Evolutionary conservation across 1,140 invertebrate species (phyloP).

Genomic region (Leptinotarsa defecta): DNA sequence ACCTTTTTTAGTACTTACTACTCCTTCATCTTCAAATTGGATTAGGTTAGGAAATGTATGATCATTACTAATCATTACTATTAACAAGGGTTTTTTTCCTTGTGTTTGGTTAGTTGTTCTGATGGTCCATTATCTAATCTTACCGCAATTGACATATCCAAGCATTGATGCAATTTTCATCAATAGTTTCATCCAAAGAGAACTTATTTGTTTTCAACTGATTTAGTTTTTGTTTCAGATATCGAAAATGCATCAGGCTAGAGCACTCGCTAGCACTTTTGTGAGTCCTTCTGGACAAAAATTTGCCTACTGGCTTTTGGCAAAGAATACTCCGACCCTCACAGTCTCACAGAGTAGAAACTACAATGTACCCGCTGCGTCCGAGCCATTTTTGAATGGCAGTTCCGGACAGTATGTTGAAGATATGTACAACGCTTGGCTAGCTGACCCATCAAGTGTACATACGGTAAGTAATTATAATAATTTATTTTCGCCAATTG

Average conservation of each 20-base stretch:
- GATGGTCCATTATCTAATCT: no score
- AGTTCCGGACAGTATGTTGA: constrained; percentile 95
- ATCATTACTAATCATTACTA: no score
- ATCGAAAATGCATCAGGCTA: background rate
- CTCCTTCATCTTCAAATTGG: no score
- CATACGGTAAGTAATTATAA: constrained; percentile 78
- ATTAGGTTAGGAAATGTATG: no score
- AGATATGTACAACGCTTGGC: constrained; percentile 98
- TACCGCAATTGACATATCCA: no score
- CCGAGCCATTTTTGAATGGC: constrained; percentile 89
- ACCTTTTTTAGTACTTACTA: no score
- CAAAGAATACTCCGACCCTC: constrained; percentile 33
- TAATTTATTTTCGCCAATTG: no score
- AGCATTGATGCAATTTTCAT: no score
- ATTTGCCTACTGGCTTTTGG: constrained; percentile 43
- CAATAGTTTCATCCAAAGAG: no score
- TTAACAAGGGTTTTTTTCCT: no score
- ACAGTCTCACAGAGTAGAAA: constrained; percentile 29
- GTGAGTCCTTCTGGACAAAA: constrained; percentile 38
- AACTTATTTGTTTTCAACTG: no score
- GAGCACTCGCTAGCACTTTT: constrained; percentile 26
- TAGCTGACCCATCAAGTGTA: constrained; percentile 91
- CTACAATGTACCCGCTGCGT: constrained; percentile 40
- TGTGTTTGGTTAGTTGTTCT: no score
- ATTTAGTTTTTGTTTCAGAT: background rate